Percentiles rank a stretch among this genome's conserved stretches.
phyloP scores from a whole-genome alignment of 2,113 vertebrate genomes.

The Scomber japonicus region DNA sequence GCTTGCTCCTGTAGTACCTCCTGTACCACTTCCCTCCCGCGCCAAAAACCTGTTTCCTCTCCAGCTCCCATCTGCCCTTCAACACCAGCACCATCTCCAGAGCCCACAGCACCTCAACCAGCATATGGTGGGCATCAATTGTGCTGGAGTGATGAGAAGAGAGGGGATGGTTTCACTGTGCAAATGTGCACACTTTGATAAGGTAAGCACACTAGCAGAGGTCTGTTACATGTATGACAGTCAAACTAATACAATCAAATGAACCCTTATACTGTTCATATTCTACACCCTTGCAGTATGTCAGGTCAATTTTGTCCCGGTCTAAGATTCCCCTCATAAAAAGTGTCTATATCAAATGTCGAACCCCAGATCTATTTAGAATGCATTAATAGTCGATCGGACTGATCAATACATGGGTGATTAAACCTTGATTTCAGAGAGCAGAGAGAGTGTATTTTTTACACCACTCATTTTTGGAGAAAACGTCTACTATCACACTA shows the following conservation, averaged over 20 bases:
- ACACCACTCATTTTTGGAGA: too few species aligned
- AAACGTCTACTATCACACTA: too few species aligned
- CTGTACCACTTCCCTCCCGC: conserved; percentile 11
- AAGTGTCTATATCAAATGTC: too few species aligned
- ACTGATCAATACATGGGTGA: too few species aligned
- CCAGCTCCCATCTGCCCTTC: conserved; percentile 17
- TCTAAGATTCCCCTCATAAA: too few species aligned
- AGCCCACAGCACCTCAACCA: conserved; percentile 5
- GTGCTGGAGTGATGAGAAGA: neutral
- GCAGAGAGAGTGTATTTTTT: too few species aligned
- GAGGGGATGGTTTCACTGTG: neutral
- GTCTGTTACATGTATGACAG: neutral
- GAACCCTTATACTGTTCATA: too few species aligned
- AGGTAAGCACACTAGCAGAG: neutral
- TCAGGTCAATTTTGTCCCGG: too few species aligned
- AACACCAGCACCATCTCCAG: conserved; percentile 32
- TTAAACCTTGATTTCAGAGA: too few species aligned
- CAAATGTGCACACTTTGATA: neutral
- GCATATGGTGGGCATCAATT: conserved; percentile 11
- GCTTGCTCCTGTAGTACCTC: conserved; percentile 16
- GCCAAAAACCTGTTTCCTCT: conserved; percentile 35
- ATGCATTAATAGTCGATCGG: too few species aligned
- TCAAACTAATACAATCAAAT: neutral
- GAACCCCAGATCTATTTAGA: too few species aligned
- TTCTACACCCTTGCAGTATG: too few species aligned